Evolutionary conservation across 2,797 vertebrate genomes (phyloP).

Genomic region (Philypnodon macrostomus): DNA sequence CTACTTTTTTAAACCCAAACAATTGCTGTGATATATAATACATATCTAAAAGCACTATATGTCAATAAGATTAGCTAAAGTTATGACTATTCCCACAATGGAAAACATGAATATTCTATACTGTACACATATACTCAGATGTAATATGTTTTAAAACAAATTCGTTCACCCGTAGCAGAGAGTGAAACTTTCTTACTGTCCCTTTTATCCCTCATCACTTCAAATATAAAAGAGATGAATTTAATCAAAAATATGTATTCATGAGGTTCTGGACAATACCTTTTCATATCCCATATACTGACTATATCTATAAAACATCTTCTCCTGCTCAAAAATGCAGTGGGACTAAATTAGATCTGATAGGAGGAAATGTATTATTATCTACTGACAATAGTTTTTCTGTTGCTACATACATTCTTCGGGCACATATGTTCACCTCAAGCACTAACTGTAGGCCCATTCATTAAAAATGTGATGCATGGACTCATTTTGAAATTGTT

Average conservation of each 20-base stretch:
- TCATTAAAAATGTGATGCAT: constrained; percentile 22
- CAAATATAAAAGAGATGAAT: constrained; percentile 52
- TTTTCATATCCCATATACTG: constrained; percentile 41
- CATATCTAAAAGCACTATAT: no score
- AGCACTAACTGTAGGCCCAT: constrained; percentile 5
- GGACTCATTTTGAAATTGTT: constrained; percentile 26
- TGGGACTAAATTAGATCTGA: no score
- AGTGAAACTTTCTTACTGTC: constrained; percentile 16
- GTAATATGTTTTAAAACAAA: constrained; percentile 17
- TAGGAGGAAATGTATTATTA: constrained; percentile 44
- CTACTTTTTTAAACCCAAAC: no score
- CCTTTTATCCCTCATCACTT: constrained; percentile 26
- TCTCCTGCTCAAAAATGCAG: constrained; percentile 51
- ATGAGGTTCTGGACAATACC: constrained; percentile 56
- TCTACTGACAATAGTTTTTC: constrained; percentile 31
- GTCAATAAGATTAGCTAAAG: no score
- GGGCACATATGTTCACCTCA: constrained; percentile 11
- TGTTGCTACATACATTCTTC: constrained; percentile 19
- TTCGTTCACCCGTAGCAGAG: constrained; percentile 16
- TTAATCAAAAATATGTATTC: constrained; percentile 65
- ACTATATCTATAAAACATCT: constrained; percentile 49
- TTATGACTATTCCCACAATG: no score
- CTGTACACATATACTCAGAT: neutral
- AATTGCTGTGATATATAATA: no score
- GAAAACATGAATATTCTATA: no score